A percentile compares a stretch with the other conserved stretches of the same genome.
phyloP scores from a whole-genome alignment of 2,113 vertebrate species.

The Brachionichthys hirsutus region DNA sequence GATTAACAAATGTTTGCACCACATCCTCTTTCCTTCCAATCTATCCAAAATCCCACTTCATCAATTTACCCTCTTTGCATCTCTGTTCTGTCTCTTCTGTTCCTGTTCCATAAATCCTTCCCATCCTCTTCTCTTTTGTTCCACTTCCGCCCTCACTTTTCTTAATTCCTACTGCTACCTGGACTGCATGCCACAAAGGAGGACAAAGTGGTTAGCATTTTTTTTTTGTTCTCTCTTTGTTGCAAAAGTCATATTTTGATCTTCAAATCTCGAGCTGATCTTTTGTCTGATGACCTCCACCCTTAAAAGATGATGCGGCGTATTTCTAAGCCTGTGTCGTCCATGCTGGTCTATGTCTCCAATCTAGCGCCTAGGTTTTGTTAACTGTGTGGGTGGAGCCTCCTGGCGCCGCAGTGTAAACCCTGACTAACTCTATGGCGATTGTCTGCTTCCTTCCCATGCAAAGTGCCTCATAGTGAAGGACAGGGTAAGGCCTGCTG shows the following conservation, averaged over 20 bases:
- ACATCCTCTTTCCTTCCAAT: conserved; percentile 28
- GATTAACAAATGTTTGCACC: conserved; percentile 67
- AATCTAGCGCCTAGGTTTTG: conserved; percentile 35
- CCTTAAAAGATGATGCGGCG: too few species aligned
- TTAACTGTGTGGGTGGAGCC: conserved; percentile 19
- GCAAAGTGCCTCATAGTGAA: conserved; percentile 82
- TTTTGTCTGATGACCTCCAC: not conserved
- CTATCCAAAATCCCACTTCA: conserved; percentile 25
- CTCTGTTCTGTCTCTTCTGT: not conserved
- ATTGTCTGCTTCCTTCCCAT: conserved; percentile 76
- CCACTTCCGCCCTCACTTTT: conserved; percentile 46
- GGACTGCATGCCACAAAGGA: conserved; percentile 97
- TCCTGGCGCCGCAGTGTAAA: conserved; percentile 10
- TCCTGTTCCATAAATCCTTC: conserved; percentile 2
- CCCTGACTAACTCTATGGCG: conserved; percentile 72
- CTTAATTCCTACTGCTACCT: conserved; percentile 86
- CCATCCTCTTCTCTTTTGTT: conserved; percentile 19
- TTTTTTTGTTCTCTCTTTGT: conserved; percentile 64
- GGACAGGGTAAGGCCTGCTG: conserved; percentile 79
- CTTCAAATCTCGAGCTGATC: conserved; percentile 38
- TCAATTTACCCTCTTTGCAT: conserved; percentile 20
- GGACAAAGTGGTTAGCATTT: conserved; percentile 99
- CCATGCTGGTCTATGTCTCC: conserved; percentile 19
- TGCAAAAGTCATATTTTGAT: conserved; percentile 51
- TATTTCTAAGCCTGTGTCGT: conserved; percentile 3